phyloP scores from a whole-genome alignment of 2,888 invertebrate species.

The Biston stratarius region DNA sequence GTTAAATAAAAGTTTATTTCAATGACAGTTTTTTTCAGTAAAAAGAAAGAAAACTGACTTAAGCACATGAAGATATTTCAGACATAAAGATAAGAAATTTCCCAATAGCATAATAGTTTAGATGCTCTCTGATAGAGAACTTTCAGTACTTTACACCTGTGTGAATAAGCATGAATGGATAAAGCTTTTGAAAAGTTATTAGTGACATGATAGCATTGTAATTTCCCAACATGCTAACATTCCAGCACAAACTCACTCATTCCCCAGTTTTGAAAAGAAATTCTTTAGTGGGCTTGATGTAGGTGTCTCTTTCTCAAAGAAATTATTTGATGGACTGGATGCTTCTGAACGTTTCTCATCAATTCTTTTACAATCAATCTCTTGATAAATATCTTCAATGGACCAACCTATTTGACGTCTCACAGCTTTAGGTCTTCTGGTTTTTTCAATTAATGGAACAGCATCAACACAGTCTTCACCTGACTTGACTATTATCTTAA shows the following conservation, averaged over 20 bases:
- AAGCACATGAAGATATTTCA: background rate
- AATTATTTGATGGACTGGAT: constrained; percentile 76
- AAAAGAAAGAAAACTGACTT: background rate
- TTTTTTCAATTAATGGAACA: constrained; percentile 73
- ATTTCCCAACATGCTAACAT: constrained; percentile 74
- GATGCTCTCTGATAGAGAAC: background rate
- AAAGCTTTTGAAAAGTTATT: constrained; percentile 39
- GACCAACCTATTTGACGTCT: constrained; percentile 83
- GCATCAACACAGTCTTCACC: constrained; percentile 77
- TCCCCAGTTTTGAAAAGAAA: constrained; percentile 78
- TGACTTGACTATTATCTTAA: constrained; percentile 56
- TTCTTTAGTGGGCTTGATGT: constrained; percentile 79
- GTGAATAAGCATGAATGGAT: constrained; percentile 10
- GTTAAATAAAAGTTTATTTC: too few species aligned
- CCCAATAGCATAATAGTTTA: constrained; percentile 7
- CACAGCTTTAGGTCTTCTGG: constrained; percentile 72
- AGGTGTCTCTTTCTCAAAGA: constrained; percentile 74
- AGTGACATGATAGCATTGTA: constrained; percentile 34
- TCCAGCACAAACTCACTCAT: constrained; percentile 77
- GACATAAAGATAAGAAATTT: background rate
- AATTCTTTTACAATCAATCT: constrained; percentile 78
- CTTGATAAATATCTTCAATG: constrained; percentile 82
- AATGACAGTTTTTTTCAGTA: too few species aligned
- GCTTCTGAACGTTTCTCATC: constrained; percentile 73
- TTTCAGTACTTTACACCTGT: constrained; percentile 15